A percentile compares a stretch with the other conserved stretches of the same genome.
Evolutionary conservation across 2,113 vertebrate genomes (phyloP).

Genomic region (Heterotis niloticus): DNA sequence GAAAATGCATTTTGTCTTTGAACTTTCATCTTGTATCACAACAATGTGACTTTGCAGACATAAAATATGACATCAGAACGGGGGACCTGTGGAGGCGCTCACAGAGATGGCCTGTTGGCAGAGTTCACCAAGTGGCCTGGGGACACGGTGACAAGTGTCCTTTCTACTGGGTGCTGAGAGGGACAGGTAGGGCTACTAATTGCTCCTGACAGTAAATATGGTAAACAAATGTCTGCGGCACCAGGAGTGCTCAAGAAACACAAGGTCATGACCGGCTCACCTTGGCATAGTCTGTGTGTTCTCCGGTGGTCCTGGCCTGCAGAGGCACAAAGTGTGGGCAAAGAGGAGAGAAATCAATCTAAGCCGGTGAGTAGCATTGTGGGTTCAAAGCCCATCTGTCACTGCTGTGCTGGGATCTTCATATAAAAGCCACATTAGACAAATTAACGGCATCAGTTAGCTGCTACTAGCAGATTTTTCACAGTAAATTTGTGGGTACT

Average conservation of each 20-base stretch:
- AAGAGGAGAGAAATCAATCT: constrained; percentile 9
- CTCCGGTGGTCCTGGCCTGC: constrained; percentile 76
- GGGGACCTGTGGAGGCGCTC: no score
- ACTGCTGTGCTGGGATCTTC: neutral
- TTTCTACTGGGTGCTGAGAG: constrained; percentile 3
- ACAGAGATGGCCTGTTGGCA: no score
- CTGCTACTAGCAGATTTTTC: neutral
- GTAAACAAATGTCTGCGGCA: neutral
- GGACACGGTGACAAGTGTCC: no score
- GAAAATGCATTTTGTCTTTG: no score
- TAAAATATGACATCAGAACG: no score
- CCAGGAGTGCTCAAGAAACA: neutral
- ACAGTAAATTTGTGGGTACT: neutral
- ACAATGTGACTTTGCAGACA: no score
- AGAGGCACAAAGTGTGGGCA: constrained; percentile 37
- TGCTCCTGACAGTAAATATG: neutral
- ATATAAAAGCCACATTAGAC: neutral
- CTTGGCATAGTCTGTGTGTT: constrained; percentile 77
- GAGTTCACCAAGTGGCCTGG: no score
- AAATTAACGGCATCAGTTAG: neutral
- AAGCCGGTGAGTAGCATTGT: neutral
- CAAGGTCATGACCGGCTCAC: constrained; percentile 57
- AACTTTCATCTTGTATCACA: no score
- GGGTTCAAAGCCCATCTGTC: neutral
- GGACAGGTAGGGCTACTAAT: neutral